Conservation (phyloP, 2,113 vertebrate genomes). For the Corvus hawaiiensis region DNA sequence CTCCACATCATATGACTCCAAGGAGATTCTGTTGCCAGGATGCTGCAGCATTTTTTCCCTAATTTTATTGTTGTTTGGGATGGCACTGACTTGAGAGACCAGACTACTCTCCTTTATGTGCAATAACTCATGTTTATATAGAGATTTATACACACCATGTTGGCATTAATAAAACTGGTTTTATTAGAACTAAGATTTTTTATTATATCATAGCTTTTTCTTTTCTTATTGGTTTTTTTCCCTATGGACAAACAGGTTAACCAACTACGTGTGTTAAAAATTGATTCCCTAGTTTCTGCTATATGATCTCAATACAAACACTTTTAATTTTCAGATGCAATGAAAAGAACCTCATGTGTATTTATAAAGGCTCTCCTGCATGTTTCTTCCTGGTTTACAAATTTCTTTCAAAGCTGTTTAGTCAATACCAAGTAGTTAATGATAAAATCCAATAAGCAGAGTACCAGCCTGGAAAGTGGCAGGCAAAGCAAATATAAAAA, state of each 20-base stretch:
- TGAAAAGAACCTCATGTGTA: neutral
- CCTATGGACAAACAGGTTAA: neutral
- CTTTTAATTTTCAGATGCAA: slow-evolving; percentile 15
- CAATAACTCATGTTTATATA: neutral
- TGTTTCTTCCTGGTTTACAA: neutral
- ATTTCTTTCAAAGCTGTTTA: neutral
- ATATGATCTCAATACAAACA: neutral
- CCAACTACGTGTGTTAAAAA: neutral
- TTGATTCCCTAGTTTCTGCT: neutral
- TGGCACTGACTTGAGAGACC: neutral
- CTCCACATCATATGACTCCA: neutral
- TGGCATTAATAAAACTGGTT: neutral
- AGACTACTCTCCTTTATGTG: neutral
- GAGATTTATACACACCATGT: neutral
- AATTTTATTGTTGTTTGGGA: neutral
- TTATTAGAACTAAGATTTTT: neutral
- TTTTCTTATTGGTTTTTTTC: neutral
- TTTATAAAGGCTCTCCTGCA: neutral
- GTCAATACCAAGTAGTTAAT: neutral
- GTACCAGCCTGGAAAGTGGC: neutral
- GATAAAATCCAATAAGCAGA: neutral
- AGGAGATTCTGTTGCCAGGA: neutral
- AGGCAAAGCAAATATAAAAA: neutral
- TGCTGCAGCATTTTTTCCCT: neutral
- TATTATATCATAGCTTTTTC: neutral